Conservation (phyloP, 2,113 vertebrate species). For the Nanorana parkeri region DNA sequence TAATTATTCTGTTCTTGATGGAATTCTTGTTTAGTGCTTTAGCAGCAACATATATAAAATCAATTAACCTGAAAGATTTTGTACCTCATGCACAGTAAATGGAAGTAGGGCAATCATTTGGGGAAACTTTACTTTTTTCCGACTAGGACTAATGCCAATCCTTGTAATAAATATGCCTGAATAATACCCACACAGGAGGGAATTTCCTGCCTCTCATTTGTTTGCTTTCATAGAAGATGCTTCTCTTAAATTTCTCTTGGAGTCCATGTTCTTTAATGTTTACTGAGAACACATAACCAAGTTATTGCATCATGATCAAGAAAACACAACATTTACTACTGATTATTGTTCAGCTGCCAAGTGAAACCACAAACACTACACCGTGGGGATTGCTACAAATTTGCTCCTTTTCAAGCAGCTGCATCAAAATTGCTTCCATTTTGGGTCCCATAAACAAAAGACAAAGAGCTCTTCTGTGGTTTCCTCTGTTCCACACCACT, state of each 20-base stretch:
- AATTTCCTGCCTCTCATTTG: constrained; percentile 32
- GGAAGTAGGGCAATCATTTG: background rate
- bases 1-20: no score
- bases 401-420: background rate
- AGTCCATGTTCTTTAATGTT: constrained; percentile 18
- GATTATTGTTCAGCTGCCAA: background rate
- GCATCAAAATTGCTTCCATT: background rate
- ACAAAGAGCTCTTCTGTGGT: no score
- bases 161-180: constrained; percentile 14
- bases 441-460: no score
- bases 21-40: no score
- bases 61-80: background rate
- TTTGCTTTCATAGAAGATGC: constrained; percentile 15
- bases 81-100: background rate
- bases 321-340: background rate
- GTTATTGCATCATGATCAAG: constrained; percentile 13
- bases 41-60: background rate
- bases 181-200: background rate
- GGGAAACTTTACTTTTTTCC: background rate
- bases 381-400: background rate
- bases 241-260: constrained; percentile 9
- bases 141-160: constrained; percentile 18
- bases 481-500: no score
- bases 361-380: background rate
- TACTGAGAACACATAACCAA: background rate